Percentiles rank a stretch among this genome's conserved stretches.
These are phyloP conservation scores for Drosophila rubida DNA, from an alignment of 2,888 invertebrate genomes.

Conservation along the genomic window DNA sequence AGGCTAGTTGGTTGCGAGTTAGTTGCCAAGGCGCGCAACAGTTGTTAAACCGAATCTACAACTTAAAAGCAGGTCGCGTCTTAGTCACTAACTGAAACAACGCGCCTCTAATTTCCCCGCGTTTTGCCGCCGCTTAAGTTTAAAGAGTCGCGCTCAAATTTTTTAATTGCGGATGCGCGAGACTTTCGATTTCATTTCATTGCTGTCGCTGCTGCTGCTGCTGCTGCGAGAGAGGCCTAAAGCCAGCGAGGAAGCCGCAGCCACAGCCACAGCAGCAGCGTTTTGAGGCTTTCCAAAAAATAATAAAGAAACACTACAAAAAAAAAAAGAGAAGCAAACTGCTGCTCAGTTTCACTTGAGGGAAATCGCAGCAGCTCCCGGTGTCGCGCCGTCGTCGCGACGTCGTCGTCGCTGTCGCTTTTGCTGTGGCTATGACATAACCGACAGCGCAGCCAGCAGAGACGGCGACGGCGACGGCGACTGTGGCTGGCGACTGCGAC, in stretches of 20 bases:
- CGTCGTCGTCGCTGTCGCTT: not conserved
- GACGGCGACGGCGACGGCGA: slow-evolving; percentile 11
- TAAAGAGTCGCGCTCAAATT: slow-evolving; percentile 54
- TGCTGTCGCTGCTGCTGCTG: slow-evolving; percentile 15
- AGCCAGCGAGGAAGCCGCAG: slow-evolving; percentile 20
- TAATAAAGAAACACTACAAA: slow-evolving; percentile 11
- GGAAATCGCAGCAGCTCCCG: slow-evolving; percentile 69
- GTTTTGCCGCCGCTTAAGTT: slow-evolving; percentile 53
- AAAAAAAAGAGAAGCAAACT: slow-evolving; percentile 32
- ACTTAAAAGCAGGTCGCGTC: slow-evolving; percentile 46
- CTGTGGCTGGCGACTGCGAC: slow-evolving; percentile 21
- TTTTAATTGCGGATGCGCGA: slow-evolving; percentile 77
- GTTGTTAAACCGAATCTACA: slow-evolving; percentile 10
- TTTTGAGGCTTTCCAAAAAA: slow-evolving; percentile 73
- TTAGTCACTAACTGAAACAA: slow-evolving; percentile 1
- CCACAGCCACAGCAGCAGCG: slow-evolving; percentile 35
- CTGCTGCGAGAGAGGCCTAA: not conserved
- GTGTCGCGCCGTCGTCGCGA: slow-evolving; percentile 42
- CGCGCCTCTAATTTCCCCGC: slow-evolving; percentile 53
- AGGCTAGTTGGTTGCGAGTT: slow-evolving; percentile 11
- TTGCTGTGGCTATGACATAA: slow-evolving; percentile 68
- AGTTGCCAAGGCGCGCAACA: not conserved
- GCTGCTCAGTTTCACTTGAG: slow-evolving; percentile 78
- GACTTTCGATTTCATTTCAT: slow-evolving; percentile 76
- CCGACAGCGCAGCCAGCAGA: slow-evolving; percentile 42